phyloP scores from a whole-genome alignment of 2,797 vertebrate genomes.

The Clamator glandarius region DNA sequence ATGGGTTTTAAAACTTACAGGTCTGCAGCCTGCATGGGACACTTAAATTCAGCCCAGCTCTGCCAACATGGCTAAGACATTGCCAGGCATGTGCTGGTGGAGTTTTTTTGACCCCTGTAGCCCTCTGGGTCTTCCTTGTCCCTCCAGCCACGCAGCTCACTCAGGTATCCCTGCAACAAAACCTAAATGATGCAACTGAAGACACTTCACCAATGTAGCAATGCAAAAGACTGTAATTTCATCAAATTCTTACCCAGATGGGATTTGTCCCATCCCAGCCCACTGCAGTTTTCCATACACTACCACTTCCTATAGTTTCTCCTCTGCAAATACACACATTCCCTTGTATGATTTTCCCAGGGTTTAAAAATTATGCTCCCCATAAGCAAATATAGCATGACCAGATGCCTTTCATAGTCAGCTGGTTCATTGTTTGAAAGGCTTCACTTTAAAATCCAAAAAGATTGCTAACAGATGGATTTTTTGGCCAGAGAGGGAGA shows the following conservation, averaged over 20 bases:
- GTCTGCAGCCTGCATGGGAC: background rate
- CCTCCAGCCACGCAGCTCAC: background rate
- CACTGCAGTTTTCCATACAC: background rate
- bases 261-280: background rate
- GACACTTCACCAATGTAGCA: background rate
- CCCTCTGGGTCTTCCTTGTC: background rate
- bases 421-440: conserved; percentile 79
- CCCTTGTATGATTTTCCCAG: conserved; percentile 50
- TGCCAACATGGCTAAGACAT: rapidly evolving
- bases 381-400: conserved; percentile 75
- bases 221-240: background rate
- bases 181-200: background rate
- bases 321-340: background rate
- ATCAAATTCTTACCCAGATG: background rate
- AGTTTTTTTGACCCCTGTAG: background rate
- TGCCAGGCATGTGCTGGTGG: rapidly evolving
- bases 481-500: conserved; percentile 72
- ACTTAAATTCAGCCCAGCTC: background rate
- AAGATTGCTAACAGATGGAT: conserved; percentile 82
- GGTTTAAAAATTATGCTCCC: conserved; percentile 71
- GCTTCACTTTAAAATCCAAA: conserved; percentile 73
- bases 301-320: background rate
- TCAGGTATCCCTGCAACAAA: background rate
- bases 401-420: conserved; percentile 78
- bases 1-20: background rate